Conservation (phyloP, 2,797 vertebrate genomes). For the Typhlichthys subterraneus region DNA sequence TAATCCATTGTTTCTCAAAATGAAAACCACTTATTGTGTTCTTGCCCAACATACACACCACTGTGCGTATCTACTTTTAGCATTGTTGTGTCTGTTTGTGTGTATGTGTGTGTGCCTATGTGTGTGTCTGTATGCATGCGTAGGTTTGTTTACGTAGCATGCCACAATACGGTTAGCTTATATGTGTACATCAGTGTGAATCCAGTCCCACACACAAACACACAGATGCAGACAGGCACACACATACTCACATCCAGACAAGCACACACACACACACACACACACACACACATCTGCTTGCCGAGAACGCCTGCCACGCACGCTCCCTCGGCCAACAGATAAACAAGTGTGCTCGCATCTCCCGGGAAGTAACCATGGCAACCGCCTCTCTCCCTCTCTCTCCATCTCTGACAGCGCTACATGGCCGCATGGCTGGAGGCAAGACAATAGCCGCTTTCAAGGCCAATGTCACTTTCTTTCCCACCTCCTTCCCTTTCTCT, state of each 20-base stretch:
- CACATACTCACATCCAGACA: constrained; percentile 24
- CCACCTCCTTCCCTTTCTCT: constrained; percentile 33
- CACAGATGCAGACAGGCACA: constrained; percentile 16
- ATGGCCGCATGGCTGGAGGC: constrained; percentile 77
- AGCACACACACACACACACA: constrained; percentile 26
- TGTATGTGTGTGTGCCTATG: constrained; percentile 18
- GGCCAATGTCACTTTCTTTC: constrained; percentile 73
- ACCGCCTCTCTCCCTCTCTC: constrained; percentile 66
- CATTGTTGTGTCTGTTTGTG: constrained; percentile 17
- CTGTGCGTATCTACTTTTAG: constrained; percentile 6
- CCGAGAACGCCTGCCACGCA: constrained; percentile 50
- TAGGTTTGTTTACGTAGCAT: constrained; percentile 55
- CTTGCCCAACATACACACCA: no score
- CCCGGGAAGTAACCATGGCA: constrained; percentile 80
- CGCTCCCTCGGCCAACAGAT: constrained; percentile 73
- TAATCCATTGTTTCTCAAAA: no score
- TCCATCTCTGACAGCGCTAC: constrained; percentile 54
- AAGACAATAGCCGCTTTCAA: constrained; percentile 82
- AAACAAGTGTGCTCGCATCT: constrained; percentile 80
- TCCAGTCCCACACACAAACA: constrained; percentile 17
- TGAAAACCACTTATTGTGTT: no score
- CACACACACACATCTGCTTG: constrained; percentile 54
- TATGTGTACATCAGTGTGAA: constrained; percentile 23
- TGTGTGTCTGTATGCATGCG: constrained; percentile 2
- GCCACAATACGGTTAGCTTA: constrained; percentile 20